A percentile compares a stretch with the other conserved stretches of the same genome.
phyloP scores from a whole-genome alignment of 2,888 invertebrate species.

The Lasioglossum pauxillum region DNA sequence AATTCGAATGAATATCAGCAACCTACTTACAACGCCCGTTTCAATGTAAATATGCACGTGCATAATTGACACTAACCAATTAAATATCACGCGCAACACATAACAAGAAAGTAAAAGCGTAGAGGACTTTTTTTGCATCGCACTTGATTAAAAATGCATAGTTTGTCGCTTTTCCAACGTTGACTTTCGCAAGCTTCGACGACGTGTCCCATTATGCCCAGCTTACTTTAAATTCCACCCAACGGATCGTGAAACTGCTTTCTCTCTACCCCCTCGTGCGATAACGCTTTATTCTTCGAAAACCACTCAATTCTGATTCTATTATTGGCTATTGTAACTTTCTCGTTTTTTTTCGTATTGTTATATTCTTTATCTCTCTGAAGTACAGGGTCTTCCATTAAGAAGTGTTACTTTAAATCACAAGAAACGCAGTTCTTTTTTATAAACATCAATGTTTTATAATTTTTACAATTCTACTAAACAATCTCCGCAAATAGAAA shows the following conservation, averaged over 20 bases:
- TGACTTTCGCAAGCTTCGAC: conserved; percentile 11
- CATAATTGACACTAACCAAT: background rate
- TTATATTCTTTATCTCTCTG: too few species aligned
- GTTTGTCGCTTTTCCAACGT: conserved; percentile 27
- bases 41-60: background rate
- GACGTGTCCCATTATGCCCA: conserved; percentile 10
- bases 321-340: conserved; percentile 26
- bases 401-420: too few species aligned
- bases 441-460: too few species aligned
- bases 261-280: conserved; percentile 51
- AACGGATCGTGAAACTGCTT: conserved; percentile 63
- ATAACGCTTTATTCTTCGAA: conserved; percentile 30
- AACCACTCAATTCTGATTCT: background rate
- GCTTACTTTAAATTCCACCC: conserved; percentile 62
- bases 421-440: too few species aligned
- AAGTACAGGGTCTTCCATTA: too few species aligned
- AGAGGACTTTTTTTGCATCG: background rate
- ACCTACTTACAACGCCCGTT: background rate
- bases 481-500: too few species aligned
- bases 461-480: too few species aligned
- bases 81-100: background rate
- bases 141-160: conserved; percentile 45
- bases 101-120: background rate
- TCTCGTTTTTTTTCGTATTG: background rate
- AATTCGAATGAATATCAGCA: background rate